phyloP scores from a whole-genome alignment of 2,888 invertebrate species.

The Stenotaenia linearis region DNA sequence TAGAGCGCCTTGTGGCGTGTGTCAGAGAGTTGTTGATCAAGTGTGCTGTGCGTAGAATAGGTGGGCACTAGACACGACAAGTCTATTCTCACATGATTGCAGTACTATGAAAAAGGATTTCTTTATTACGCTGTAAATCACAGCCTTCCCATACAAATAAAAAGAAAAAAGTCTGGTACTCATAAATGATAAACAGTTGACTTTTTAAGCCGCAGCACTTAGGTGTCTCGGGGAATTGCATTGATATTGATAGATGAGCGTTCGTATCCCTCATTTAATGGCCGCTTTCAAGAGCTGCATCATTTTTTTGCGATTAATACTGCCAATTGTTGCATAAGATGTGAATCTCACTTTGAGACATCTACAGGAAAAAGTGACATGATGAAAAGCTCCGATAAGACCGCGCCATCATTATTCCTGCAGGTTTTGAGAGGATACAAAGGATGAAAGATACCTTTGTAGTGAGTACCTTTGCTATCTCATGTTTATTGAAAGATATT shows the following conservation, averaged over 20 bases:
- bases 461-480: background rate
- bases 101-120: slow-evolving; percentile 1
- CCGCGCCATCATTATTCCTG: background rate
- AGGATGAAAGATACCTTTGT: background rate
- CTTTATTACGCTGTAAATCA: slow-evolving; percentile 13
- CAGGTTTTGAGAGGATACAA: background rate
- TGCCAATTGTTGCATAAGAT: background rate
- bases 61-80: background rate
- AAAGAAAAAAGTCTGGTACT: background rate
- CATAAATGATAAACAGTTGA: slow-evolving; percentile 14
- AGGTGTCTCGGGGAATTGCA: background rate
- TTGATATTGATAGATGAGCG: background rate
- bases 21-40: slow-evolving; percentile 1
- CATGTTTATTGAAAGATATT: background rate
- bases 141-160: background rate
- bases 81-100: slow-evolving; percentile 10
- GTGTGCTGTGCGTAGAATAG: background rate
- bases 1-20: background rate
- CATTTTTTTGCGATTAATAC: background rate
- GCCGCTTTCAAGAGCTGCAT: background rate
- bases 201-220: background rate
- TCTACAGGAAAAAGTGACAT: background rate
- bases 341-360: background rate
- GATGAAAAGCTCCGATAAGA: background rate
- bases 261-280: background rate